Conservation (phyloP, 2,797 vertebrate genomes). For the Pygocentrus nattereri region DNA sequence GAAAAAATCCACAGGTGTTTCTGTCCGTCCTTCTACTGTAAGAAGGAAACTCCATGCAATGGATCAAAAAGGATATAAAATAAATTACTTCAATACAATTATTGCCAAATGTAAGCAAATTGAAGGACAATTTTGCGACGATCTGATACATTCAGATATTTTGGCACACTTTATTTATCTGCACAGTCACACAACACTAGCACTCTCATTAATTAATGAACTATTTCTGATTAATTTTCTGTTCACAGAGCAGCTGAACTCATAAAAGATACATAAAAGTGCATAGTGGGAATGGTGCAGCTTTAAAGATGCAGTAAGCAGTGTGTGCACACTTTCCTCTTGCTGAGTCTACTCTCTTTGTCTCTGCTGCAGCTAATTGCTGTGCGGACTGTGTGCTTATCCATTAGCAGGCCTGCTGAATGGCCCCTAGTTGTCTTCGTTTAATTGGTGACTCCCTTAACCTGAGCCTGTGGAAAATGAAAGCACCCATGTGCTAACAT, state of each 20-base stretch:
- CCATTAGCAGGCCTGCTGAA: constrained; percentile 16
- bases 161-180: too few relatives aligned
- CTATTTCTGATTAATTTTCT: neutral
- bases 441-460: constrained; percentile 44
- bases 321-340: neutral
- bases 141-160: too few relatives aligned
- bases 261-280: neutral
- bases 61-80: too few relatives aligned
- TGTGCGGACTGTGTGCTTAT: constrained; percentile 33
- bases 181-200: neutral
- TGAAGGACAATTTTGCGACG: too few relatives aligned
- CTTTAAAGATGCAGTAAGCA: neutral
- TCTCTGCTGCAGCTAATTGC: constrained; percentile 25
- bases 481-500: constrained; percentile 41
- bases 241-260: neutral
- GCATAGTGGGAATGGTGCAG: neutral
- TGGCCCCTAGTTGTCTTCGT: constrained; percentile 12
- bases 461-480: constrained; percentile 43
- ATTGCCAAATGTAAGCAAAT: too few relatives aligned
- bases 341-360: neutral
- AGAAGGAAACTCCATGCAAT: too few relatives aligned
- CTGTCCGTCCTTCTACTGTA: too few relatives aligned
- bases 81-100: neutral
- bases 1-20: too few relatives aligned
- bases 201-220: too few relatives aligned